These are phyloP conservation scores for Camponotus pennsylvanicus DNA, from an alignment of 1,140 invertebrate species.

Conservation along the genomic window DNA sequence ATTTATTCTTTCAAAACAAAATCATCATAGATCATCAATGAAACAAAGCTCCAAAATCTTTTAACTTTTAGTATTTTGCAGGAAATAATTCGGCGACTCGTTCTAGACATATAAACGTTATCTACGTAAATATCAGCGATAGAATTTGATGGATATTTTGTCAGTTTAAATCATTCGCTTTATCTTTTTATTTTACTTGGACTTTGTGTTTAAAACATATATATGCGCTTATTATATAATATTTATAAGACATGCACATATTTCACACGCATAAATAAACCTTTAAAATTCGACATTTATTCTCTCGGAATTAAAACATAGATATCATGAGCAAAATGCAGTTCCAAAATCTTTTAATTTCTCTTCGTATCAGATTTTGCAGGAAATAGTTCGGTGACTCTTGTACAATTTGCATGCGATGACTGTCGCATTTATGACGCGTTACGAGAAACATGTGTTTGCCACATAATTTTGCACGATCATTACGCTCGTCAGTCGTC, in stretches of 20 bases:
- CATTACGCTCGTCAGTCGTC: slow-evolving; percentile 17
- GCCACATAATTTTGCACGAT: slow-evolving; percentile 51
- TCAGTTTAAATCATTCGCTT: not conserved
- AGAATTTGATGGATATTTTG: not conserved
- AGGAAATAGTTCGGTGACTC: not conserved
- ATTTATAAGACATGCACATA: not conserved
- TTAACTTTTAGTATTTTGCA: not conserved
- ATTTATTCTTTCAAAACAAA: too few species aligned
- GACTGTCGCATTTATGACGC: not conserved
- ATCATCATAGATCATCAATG: too few species aligned
- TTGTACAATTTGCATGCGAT: not conserved
- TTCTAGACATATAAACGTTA: too few species aligned
- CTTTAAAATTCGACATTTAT: not conserved
- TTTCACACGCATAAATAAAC: not conserved
- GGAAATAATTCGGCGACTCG: not conserved
- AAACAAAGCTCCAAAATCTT: not conserved
- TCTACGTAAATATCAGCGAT: too few species aligned
- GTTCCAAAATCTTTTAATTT: not conserved
- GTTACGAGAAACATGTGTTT: slow-evolving; percentile 55
- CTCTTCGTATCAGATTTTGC: not conserved
- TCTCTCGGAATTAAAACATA: not conserved
- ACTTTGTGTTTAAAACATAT: not conserved
- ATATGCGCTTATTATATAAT: not conserved
- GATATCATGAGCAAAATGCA: too few species aligned
- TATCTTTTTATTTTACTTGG: not conserved